Conservation (phyloP, 1,140 invertebrate species). For the Hyphantria cunea region DNA sequence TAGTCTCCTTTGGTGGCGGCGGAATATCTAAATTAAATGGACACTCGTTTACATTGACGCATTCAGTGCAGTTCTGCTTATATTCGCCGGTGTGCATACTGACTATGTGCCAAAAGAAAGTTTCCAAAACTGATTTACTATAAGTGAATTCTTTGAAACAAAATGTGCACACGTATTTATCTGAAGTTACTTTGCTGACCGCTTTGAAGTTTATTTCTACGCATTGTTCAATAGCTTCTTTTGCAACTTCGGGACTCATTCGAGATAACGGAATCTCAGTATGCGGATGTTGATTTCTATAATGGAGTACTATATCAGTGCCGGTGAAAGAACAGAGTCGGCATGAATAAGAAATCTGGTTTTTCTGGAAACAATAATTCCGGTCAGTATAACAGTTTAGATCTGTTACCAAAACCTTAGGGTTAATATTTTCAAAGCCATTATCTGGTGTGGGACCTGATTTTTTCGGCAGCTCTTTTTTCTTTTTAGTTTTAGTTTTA, state of each 20-base stretch:
- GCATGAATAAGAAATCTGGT: constrained; percentile 75
- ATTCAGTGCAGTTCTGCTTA: constrained; percentile 83
- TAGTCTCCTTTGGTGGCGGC: constrained; percentile 56
- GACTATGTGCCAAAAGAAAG: constrained; percentile 86
- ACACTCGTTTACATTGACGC: constrained; percentile 56
- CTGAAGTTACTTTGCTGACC: constrained; percentile 53
- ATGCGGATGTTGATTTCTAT: constrained; percentile 83
- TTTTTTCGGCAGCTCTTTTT: constrained; percentile 44
- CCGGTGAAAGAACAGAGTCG: constrained; percentile 83
- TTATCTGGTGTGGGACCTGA: constrained; percentile 8
- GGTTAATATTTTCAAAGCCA: constrained; percentile 2
- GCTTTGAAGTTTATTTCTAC: constrained; percentile 57
- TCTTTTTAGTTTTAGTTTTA: constrained; percentile 58
- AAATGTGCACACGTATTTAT: constrained; percentile 76
- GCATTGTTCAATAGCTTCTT: constrained; percentile 62
- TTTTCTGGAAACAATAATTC: constrained; percentile 67
- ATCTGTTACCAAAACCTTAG: constrained; percentile 37
- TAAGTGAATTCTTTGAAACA: constrained; percentile 76
- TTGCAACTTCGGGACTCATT: constrained; percentile 77
- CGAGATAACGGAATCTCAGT: constrained; percentile 85
- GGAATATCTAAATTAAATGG: constrained; percentile 66
- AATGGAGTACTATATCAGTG: constrained; percentile 85
- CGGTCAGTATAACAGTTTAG: constrained; percentile 64
- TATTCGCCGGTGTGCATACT: constrained; percentile 89
- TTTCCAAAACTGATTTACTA: constrained; percentile 57